phyloP scores from a whole-genome alignment of 2,888 invertebrate species.

The Trissolcus japonicus region DNA sequence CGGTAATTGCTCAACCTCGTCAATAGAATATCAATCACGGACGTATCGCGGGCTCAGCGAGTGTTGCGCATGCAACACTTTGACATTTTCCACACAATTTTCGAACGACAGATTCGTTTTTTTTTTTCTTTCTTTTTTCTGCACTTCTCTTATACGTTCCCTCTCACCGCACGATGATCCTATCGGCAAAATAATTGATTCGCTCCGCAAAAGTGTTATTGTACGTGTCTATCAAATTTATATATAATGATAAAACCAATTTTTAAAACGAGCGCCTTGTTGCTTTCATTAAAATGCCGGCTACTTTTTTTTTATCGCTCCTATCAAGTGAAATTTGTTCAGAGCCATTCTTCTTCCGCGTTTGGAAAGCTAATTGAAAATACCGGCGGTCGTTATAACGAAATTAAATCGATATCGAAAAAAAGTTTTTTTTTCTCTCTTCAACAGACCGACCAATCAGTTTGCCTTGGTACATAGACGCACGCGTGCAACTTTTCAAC shows the following conservation, averaged over 20 bases:
- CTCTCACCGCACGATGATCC: constrained; percentile 21
- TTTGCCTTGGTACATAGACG: neutral
- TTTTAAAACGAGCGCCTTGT: constrained; percentile 13
- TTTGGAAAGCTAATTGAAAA: constrained; percentile 37
- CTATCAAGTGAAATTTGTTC: constrained; percentile 43
- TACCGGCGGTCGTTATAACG: constrained; percentile 14
- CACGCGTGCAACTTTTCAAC: constrained; percentile 13
- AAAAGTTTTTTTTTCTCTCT: neutral
- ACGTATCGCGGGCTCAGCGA: constrained; percentile 19
- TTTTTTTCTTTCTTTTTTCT: neutral
- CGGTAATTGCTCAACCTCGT: constrained; percentile 56
- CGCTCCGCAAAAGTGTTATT: constrained; percentile 31
- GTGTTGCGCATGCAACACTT: constrained; percentile 28
- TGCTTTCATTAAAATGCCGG: constrained; percentile 49
- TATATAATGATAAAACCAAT: constrained; percentile 22
- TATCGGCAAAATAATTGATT: constrained; percentile 48
- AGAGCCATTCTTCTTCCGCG: constrained; percentile 30
- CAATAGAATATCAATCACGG: constrained; percentile 58
- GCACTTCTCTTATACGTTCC: neutral
- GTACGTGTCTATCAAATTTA: constrained; percentile 34
- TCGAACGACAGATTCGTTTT: constrained; percentile 13
- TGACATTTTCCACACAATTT: constrained; percentile 49
- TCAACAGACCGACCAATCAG: neutral
- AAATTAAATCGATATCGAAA: constrained; percentile 23
- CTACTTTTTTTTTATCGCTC: constrained; percentile 31